Evolutionary conservation across 2,113 vertebrate species (phyloP).

Genomic region (Sylvietta virens): DNA sequence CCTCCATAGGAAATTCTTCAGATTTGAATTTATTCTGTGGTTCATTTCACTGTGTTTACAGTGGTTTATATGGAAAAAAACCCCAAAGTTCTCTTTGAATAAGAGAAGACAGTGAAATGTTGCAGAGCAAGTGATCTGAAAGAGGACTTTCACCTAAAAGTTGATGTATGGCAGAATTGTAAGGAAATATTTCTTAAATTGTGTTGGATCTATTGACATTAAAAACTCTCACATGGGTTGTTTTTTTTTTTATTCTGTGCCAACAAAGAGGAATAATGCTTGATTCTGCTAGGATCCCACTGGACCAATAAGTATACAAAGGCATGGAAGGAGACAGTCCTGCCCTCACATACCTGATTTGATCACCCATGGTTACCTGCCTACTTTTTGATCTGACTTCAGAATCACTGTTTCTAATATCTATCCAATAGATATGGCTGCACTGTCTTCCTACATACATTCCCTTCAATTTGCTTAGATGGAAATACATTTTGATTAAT

Average conservation of each 20-base stretch:
- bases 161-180: background rate
- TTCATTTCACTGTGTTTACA: background rate
- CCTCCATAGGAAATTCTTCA: background rate
- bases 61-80: background rate
- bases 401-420: background rate
- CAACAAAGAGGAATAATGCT: background rate
- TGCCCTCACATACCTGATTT: background rate
- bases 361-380: background rate
- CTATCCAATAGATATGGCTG: accelerated
- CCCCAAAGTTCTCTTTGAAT: background rate
- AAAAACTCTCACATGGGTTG: background rate
- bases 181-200: background rate
- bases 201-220: background rate
- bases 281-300: background rate
- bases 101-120: background rate
- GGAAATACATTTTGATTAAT: background rate
- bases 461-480: background rate
- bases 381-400: background rate
- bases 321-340: background rate
- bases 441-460: background rate
- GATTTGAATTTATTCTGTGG: background rate
- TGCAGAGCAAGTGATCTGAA: background rate
- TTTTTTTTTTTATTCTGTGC: background rate
- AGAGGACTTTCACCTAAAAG: background rate
- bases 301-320: background rate